Percentiles rank a stretch among this genome's conserved stretches.
These are phyloP conservation scores for Drosophila funebris DNA, from an alignment of 1,140 invertebrate species.

Conservation along the genomic window DNA sequence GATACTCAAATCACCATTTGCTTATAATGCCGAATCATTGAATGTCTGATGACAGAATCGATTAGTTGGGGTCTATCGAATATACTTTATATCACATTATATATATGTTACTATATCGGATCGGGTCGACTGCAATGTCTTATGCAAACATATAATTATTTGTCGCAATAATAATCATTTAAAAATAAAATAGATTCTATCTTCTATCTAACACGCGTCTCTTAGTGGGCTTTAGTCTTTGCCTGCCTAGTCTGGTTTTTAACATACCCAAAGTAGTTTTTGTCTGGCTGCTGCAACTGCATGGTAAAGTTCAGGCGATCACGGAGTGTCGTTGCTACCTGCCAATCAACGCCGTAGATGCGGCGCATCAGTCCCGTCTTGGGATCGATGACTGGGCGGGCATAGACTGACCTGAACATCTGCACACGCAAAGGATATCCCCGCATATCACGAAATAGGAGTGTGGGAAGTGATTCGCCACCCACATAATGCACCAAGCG, in stretches of 20 bases:
- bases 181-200: too few relatives aligned
- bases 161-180: too few relatives aligned
- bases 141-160: too few relatives aligned
- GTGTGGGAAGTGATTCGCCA: constrained; percentile 21
- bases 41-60: too few relatives aligned
- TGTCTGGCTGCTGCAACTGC: constrained; percentile 71
- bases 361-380: constrained; percentile 36
- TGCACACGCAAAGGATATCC: constrained; percentile 72
- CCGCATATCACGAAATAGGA: constrained; percentile 60
- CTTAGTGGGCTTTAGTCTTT: too few relatives aligned
- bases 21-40: too few relatives aligned
- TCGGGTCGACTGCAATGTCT: too few relatives aligned
- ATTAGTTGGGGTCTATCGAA: too few relatives aligned
- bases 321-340: constrained; percentile 58
- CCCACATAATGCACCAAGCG: constrained; percentile 52
- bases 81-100: too few relatives aligned
- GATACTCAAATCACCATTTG: too few relatives aligned
- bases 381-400: constrained; percentile 41
- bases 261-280: constrained; percentile 69
- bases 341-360: constrained; percentile 62
- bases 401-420: constrained; percentile 73
- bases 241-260: not conserved
- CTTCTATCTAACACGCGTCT: too few relatives aligned
- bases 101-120: too few relatives aligned
- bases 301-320: constrained; percentile 70